Evolutionary conservation across 2,888 invertebrate species (phyloP).

Genomic region (Troilus luridus): DNA sequence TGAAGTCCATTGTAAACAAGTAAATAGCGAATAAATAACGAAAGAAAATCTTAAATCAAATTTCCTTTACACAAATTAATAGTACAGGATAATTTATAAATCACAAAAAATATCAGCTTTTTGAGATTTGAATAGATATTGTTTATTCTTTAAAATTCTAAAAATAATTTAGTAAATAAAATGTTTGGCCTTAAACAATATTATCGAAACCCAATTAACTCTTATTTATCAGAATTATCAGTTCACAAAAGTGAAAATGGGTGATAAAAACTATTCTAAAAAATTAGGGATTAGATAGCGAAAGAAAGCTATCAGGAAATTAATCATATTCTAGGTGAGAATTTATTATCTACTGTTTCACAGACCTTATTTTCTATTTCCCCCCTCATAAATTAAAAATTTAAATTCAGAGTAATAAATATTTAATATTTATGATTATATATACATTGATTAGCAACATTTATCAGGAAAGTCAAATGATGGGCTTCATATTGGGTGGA

Average conservation of each 20-base stretch:
- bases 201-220: constrained; percentile 2
- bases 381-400: too few species aligned
- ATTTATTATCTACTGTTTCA: not conserved
- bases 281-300: constrained; percentile 3
- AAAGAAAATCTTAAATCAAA: not conserved
- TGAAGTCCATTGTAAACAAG: too few species aligned
- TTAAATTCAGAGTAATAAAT: too few species aligned
- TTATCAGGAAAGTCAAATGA: too few species aligned
- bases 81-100: not conserved
- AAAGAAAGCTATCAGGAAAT: not conserved
- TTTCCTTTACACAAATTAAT: not conserved
- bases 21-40: too few species aligned
- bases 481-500: too few species aligned
- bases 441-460: too few species aligned
- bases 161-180: not conserved
- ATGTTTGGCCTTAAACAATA: not conserved
- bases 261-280: not conserved
- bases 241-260: not conserved
- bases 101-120: not conserved
- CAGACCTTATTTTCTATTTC: not conserved
- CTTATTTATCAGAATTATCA: constrained; percentile 7
- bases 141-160: not conserved
- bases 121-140: not conserved
- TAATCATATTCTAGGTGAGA: not conserved
- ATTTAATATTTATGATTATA: too few species aligned